These are phyloP conservation scores for Pasiphila rectangulata DNA, from an alignment of 2,888 invertebrate species.

Conservation along the genomic window DNA sequence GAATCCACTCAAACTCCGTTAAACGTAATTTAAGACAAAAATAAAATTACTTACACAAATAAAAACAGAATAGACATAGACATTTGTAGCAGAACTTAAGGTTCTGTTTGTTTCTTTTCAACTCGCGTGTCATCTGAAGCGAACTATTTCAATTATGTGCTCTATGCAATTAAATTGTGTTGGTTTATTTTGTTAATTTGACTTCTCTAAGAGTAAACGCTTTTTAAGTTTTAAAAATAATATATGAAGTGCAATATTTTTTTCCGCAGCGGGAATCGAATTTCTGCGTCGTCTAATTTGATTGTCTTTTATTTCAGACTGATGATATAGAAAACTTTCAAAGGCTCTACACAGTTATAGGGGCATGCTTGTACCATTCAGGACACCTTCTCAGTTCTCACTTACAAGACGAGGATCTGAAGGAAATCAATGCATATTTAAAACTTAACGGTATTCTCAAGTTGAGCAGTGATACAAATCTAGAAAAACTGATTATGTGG, in stretches of 20 bases:
- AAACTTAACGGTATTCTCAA: slow-evolving; percentile 87
- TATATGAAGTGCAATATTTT: no score
- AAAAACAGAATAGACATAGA: no score
- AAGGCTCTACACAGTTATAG: slow-evolving; percentile 85
- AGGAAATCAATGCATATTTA: slow-evolving; percentile 88
- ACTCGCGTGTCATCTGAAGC: no score
- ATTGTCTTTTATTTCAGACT: slow-evolving; percentile 75
- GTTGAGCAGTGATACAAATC: slow-evolving; percentile 83
- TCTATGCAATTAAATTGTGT: not conserved
- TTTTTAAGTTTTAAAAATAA: no score
- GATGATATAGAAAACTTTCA: slow-evolving; percentile 89
- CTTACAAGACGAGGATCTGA: slow-evolving; percentile 86
- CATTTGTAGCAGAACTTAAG: no score
- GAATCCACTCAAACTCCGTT: no score
- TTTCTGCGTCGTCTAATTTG: not conserved
- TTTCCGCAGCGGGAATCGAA: no score
- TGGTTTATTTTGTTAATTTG: not conserved
- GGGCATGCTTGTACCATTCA: slow-evolving; percentile 83
- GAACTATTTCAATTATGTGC: no score
- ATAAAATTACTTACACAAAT: no score
- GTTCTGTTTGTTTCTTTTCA: no score
- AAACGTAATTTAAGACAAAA: no score
- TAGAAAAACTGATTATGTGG: slow-evolving; percentile 88
- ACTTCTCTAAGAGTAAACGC: no score
- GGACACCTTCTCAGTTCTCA: slow-evolving; percentile 90